A percentile compares a stretch with the other conserved stretches of the same genome.
phyloP scores from a whole-genome alignment of 92 coral and sea anemone genomes.

The Phenganax subtilis region DNA sequence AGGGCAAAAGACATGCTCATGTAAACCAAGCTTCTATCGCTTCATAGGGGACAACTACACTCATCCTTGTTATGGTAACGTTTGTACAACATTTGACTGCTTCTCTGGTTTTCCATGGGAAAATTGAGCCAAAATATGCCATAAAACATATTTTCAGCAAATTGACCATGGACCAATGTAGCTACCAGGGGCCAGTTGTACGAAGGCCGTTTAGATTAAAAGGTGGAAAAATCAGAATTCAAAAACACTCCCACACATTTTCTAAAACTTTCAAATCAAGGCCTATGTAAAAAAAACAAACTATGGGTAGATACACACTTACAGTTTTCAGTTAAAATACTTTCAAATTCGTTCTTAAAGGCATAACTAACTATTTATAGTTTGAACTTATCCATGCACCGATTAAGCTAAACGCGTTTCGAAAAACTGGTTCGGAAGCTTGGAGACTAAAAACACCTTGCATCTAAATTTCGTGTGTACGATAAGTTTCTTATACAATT shows the following conservation, averaged over 20 bases:
- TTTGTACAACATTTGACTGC: background rate
- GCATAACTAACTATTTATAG: no score
- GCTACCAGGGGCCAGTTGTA: background rate
- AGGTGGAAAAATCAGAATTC: no score
- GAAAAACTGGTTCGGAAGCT: background rate
- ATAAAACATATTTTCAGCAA: background rate
- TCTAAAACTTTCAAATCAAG: no score
- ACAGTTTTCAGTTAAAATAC: no score
- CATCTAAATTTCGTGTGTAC: background rate
- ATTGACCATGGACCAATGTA: no score
- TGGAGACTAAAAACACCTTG: background rate
- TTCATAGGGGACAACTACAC: slow-evolving; percentile 23
- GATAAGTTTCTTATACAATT: background rate
- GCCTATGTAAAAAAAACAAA: no score
- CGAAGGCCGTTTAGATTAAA: no score
- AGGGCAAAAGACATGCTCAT: slow-evolving; percentile 52
- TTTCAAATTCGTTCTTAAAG: no score
- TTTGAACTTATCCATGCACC: no score
- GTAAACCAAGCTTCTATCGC: slow-evolving; percentile 48
- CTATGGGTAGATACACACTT: no score
- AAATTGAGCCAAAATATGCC: background rate
- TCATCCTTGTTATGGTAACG: slow-evolving; percentile 34
- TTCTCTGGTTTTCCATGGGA: background rate
- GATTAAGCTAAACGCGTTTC: no score
- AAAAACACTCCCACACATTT: no score